A percentile compares a stretch with the other conserved stretches of the same genome.
Evolutionary conservation across 2,797 vertebrate species (phyloP).

Genomic region (Chelon auratus): DNA sequence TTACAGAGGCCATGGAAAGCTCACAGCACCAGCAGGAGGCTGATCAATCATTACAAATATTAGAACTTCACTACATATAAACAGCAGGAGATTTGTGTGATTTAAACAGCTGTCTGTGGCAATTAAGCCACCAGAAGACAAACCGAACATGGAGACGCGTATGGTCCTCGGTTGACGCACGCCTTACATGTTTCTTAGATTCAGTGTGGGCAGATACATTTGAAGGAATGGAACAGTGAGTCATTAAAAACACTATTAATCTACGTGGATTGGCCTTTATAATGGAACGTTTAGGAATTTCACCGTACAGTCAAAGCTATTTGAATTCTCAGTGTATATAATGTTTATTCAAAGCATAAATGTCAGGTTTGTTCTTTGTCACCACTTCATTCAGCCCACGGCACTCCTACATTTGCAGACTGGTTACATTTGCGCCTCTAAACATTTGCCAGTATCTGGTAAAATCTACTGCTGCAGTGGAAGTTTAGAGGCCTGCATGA

Average conservation of each 20-base stretch:
- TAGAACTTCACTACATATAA: background rate
- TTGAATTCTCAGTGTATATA: background rate
- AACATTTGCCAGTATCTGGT: background rate
- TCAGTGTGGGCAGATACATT: too few relatives aligned
- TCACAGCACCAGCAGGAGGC: background rate
- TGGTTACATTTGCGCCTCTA: background rate
- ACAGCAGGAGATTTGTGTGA: background rate
- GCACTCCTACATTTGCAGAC: background rate
- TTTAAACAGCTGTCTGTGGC: background rate
- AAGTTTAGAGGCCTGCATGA: background rate
- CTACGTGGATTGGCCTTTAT: too few relatives aligned
- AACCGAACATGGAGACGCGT: too few relatives aligned
- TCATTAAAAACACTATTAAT: too few relatives aligned
- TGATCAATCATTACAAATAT: background rate
- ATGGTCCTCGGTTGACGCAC: too few relatives aligned
- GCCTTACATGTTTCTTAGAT: too few relatives aligned
- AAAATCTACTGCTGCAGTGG: background rate
- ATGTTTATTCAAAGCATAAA: constrained; percentile 5
- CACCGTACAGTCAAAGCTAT: background rate
- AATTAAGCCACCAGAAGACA: background rate
- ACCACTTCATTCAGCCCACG: background rate
- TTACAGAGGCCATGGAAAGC: background rate
- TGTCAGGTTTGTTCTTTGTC: constrained; percentile 5
- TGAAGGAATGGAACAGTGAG: too few relatives aligned
- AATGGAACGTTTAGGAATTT: background rate